phyloP scores from a whole-genome alignment of 2,113 vertebrate genomes.

The Myiopsitta monachus region DNA sequence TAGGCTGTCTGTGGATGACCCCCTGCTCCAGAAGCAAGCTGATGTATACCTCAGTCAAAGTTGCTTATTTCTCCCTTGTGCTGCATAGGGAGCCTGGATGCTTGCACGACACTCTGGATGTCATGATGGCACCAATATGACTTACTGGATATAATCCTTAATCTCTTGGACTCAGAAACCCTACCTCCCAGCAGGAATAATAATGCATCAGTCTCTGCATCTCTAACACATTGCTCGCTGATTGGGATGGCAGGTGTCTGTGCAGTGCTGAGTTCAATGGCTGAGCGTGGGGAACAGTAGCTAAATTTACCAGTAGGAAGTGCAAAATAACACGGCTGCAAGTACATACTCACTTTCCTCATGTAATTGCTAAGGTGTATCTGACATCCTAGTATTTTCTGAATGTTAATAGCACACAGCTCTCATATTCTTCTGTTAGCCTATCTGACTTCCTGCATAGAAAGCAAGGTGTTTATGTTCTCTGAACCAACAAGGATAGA shows the following conservation, averaged over 20 bases:
- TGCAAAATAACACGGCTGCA: not conserved
- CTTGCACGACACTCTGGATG: not conserved
- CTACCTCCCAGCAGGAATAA: not conserved
- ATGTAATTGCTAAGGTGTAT: not conserved
- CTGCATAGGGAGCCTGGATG: not conserved
- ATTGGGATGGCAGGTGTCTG: not conserved
- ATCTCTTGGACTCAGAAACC: not conserved
- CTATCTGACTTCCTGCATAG: not conserved
- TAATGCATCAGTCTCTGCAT: not conserved
- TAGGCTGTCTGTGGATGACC: not conserved
- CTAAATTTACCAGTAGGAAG: not conserved
- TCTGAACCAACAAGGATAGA: not conserved
- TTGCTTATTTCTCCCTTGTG: fast-evolving
- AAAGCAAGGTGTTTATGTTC: not conserved
- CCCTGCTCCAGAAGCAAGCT: not conserved
- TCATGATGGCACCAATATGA: not conserved
- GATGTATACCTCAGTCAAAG: not conserved
- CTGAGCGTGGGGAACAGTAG: too few species aligned
- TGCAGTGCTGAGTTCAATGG: not conserved
- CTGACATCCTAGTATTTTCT: not conserved
- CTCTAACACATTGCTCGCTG: fast-evolving
- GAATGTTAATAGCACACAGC: not conserved
- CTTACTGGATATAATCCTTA: not conserved
- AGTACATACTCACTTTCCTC: not conserved
- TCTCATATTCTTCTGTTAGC: not conserved